Evolutionary conservation across 2,113 vertebrate species (phyloP).

Genomic region (Strix aluco): DNA sequence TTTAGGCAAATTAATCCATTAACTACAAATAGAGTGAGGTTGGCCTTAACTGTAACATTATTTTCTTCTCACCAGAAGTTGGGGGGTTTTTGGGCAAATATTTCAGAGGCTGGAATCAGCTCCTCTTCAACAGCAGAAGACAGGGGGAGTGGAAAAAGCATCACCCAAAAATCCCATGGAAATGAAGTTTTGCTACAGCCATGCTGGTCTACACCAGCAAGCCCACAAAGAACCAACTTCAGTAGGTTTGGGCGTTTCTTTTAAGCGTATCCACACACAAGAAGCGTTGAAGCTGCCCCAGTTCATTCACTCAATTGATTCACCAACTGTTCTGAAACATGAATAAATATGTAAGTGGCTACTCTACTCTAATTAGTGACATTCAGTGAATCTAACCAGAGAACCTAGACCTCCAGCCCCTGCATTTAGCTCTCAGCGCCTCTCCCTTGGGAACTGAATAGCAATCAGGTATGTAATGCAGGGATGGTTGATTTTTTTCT

Average conservation of each 20-base stretch:
- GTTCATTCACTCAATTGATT: constrained; percentile 47
- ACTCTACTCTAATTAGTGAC: constrained; percentile 53
- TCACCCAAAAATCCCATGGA: neutral
- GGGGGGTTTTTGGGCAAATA: neutral
- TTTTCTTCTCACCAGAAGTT: neutral
- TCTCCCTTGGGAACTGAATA: constrained; percentile 60
- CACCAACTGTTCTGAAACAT: constrained; percentile 36
- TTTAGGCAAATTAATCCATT: neutral
- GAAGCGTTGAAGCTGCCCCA: neutral
- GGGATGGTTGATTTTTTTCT: neutral
- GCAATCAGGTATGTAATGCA: constrained; percentile 59
- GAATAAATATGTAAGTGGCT: constrained; percentile 60
- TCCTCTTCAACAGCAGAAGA: neutral
- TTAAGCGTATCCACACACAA: neutral
- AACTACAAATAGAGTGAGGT: neutral
- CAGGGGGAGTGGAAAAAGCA: neutral
- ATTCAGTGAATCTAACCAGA: constrained; percentile 35
- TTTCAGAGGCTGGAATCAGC: neutral
- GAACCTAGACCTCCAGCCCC: constrained; percentile 24
- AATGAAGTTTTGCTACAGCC: neutral
- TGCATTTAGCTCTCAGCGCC: constrained; percentile 31
- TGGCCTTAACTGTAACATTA: neutral
- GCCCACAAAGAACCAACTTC: neutral
- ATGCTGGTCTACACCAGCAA: neutral
- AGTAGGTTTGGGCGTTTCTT: neutral